Percentiles rank a stretch among this genome's conserved stretches.
Conservation (phyloP, 2,113 vertebrate genomes). For the Mystacornis crossleyi region DNA sequence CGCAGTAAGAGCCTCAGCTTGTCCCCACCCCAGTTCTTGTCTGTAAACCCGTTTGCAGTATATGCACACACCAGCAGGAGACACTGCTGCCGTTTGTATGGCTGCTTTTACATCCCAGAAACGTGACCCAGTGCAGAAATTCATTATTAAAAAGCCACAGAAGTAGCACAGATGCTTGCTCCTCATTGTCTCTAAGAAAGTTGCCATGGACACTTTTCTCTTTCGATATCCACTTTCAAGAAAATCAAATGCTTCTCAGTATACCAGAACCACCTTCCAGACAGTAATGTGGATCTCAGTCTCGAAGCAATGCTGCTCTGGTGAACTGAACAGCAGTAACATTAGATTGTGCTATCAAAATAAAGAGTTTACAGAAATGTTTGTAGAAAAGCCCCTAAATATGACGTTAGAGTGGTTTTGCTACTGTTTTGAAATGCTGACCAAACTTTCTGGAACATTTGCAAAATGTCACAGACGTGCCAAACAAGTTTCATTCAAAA, state of each 20-base stretch:
- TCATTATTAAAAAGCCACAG: not conserved
- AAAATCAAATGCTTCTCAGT: not conserved
- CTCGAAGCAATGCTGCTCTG: not conserved
- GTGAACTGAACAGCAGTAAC: not conserved
- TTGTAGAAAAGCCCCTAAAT: not conserved
- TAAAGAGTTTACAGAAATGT: not conserved
- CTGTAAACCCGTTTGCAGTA: not conserved
- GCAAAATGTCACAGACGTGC: not conserved
- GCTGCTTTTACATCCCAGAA: not conserved
- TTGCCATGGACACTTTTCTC: not conserved
- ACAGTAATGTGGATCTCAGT: not conserved
- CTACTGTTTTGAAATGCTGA: not conserved
- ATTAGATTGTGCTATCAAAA: not conserved
- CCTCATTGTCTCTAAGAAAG: not conserved
- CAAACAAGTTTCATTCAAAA: not conserved
- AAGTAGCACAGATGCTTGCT: not conserved
- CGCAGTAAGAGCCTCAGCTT: not conserved
- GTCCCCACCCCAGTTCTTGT: not conserved
- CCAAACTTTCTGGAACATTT: not conserved
- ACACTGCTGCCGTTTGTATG: conserved; percentile 34
- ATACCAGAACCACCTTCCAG: not conserved
- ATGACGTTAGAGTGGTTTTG: not conserved
- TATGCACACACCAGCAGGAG: conserved; percentile 36
- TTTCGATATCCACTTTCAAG: not conserved
- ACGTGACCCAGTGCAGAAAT: not conserved